Percentiles rank a stretch among this genome's conserved stretches.
Evolutionary conservation across 1,140 invertebrate species (phyloP).

Genomic region (Mamestra configurata): DNA sequence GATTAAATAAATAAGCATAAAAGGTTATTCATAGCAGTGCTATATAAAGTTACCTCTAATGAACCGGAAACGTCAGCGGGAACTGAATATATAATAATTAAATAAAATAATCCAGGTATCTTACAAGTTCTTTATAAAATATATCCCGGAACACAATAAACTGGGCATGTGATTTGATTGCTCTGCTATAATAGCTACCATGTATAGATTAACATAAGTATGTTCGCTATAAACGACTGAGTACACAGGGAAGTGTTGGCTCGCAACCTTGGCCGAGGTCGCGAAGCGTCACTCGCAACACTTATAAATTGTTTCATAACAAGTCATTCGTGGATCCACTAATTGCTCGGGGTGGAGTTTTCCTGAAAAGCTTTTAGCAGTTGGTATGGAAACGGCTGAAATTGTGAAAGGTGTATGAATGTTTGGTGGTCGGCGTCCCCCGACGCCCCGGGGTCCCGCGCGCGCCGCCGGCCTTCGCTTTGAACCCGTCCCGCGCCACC

Average conservation of each 20-base stretch:
- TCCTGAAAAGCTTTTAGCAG: slow-evolving; percentile 53
- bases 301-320: slow-evolving; percentile 82
- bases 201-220: slow-evolving; percentile 63
- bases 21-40: neutral
- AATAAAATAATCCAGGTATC: slow-evolving; percentile 11
- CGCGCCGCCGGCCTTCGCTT: slow-evolving; percentile 54
- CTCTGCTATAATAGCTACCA: slow-evolving; percentile 42
- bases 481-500: slow-evolving; percentile 61
- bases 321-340: slow-evolving; percentile 58
- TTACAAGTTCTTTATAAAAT: slow-evolving; percentile 3
- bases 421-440: slow-evolving; percentile 36
- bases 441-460: neutral
- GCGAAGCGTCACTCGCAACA: slow-evolving; percentile 80
- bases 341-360: slow-evolving; percentile 55
- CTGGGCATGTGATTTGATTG: slow-evolving; percentile 49
- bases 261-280: slow-evolving; percentile 84
- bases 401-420: slow-evolving; percentile 60
- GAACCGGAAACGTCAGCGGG: slow-evolving; percentile 8
- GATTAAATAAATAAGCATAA: neutral
- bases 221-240: slow-evolving; percentile 77
- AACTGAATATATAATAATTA: neutral
- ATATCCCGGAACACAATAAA: slow-evolving; percentile 53
- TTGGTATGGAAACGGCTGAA: slow-evolving; percentile 62
- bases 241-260: slow-evolving; percentile 83
- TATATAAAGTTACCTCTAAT: neutral